These are phyloP conservation scores for Microtus ochrogaster DNA, from an alignment of 2,113 vertebrate species.

Conservation along the genomic window DNA sequence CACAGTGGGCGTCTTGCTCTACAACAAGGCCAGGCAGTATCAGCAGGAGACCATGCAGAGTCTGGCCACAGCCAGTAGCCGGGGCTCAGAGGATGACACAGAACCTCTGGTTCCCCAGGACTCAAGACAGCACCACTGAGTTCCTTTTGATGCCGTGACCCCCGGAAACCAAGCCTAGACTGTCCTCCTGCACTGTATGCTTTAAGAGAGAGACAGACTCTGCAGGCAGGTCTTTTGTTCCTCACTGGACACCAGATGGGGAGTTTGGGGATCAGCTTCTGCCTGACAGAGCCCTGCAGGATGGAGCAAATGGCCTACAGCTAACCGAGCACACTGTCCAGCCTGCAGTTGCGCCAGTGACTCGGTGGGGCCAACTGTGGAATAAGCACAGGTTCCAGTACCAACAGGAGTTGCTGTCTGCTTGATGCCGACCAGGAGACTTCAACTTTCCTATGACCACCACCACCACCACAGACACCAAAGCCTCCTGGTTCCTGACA, in stretches of 20 bases:
- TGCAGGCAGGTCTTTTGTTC: not conserved
- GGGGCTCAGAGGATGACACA: not conserved
- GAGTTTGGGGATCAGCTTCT: not conserved
- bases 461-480: not conserved
- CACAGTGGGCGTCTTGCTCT: constrained; percentile 92
- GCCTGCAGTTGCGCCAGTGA: not conserved
- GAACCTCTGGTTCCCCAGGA: constrained; percentile 83
- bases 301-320: rapidly evolving
- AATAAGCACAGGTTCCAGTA: not conserved
- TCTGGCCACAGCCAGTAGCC: constrained; percentile 72
- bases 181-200: not conserved
- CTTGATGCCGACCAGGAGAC: not conserved
- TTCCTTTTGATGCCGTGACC: rapidly evolving
- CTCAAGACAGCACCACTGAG: constrained; percentile 71
- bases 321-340: rapidly evolving
- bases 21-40: constrained; percentile 94
- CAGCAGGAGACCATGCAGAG: constrained; percentile 89
- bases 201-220: not conserved
- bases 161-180: not conserved
- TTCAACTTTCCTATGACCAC: not conserved
- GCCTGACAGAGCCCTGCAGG: not conserved
- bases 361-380: not conserved
- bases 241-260: not conserved
- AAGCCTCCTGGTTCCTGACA: not conserved
- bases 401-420: not conserved